These are phyloP conservation scores for Chauna torquata DNA, from an alignment of 2,113 vertebrate genomes.

Conservation along the genomic window DNA sequence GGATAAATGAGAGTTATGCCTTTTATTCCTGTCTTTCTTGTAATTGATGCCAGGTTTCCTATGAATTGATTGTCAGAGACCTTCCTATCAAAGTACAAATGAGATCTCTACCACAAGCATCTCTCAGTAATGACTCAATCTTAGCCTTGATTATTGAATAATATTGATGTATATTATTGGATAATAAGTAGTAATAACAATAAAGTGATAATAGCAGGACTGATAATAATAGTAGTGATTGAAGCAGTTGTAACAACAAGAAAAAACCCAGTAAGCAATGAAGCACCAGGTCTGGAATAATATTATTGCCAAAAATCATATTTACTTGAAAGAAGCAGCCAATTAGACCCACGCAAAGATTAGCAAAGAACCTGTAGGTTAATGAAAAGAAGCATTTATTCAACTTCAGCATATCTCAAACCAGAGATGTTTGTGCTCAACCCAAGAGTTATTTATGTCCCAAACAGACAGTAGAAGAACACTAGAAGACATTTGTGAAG, in stretches of 20 bases:
- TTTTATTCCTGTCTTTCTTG: neutral
- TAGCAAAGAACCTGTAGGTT: neutral
- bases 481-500: neutral
- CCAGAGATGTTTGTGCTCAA: neutral
- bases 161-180: too few relatives aligned
- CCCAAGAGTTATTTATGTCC: neutral
- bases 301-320: accelerated
- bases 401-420: neutral
- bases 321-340: neutral
- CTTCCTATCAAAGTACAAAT: neutral
- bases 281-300: neutral
- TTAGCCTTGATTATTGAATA: neutral
- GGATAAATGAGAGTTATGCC: neutral
- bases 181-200: neutral
- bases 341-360: neutral
- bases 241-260: neutral
- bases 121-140: neutral
- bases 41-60: neutral
- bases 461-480: neutral
- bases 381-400: neutral
- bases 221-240: neutral
- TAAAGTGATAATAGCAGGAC: neutral
- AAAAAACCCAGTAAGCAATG: neutral
- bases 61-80: neutral
- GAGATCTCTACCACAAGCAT: too few relatives aligned